These are phyloP conservation scores for Lipophrys pholis DNA, from an alignment of 2,113 vertebrate species.

Conservation along the genomic window DNA sequence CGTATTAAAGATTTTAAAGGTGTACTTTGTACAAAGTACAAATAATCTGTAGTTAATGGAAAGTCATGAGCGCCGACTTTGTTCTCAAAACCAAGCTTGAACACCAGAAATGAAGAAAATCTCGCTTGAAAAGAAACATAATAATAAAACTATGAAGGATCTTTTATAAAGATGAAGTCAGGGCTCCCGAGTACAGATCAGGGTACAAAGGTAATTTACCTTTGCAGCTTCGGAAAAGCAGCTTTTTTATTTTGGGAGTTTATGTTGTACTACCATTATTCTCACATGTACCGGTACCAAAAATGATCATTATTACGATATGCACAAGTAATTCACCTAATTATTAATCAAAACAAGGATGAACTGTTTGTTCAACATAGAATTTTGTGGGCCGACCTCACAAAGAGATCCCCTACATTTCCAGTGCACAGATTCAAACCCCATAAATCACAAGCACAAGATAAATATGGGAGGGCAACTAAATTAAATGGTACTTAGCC, in stretches of 20 bases:
- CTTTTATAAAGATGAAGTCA: no score
- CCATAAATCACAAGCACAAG: constrained; percentile 84
- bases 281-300: no score
- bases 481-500: constrained; percentile 89
- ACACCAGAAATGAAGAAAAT: no score
- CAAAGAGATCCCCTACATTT: constrained; percentile 52
- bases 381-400: constrained; percentile 22
- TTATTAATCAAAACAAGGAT: constrained; percentile 20
- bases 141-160: no score
- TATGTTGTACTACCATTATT: neutral
- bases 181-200: no score
- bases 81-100: no score
- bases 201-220: no score
- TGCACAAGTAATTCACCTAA: neutral
- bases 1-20: no score
- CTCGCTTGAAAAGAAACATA: no score
- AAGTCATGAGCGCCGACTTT: no score
- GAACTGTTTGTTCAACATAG: neutral
- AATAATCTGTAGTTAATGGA: no score
- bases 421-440: constrained; percentile 53
- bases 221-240: neutral
- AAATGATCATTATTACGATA: neutral
- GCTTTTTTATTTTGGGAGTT: neutral
- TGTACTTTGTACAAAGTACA: no score
- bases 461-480: constrained; percentile 83